These are phyloP conservation scores for Phortica variegata DNA, from an alignment of 1,140 invertebrate genomes.

Conservation along the genomic window DNA sequence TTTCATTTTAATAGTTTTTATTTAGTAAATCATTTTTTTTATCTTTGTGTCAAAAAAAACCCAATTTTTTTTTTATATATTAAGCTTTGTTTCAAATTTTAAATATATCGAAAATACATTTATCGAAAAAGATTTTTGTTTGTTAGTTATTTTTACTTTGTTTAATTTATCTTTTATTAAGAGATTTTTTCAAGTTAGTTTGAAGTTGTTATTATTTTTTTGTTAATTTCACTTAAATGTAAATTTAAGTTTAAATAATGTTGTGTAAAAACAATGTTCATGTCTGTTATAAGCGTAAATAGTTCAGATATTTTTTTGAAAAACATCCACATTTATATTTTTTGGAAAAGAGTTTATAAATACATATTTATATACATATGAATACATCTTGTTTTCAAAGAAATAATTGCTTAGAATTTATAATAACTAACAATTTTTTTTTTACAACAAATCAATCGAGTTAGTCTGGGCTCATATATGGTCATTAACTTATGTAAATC, in stretches of 20 bases:
- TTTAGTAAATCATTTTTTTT: not conserved
- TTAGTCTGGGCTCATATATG: conserved; percentile 52
- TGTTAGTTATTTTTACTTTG: conserved; percentile 1
- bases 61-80: conserved; percentile 3
- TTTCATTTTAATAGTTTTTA: conserved; percentile 1
- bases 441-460: conserved; percentile 47
- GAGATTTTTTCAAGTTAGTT: conserved; percentile 18
- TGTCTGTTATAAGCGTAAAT: conserved; percentile 34
- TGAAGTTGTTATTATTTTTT: conserved; percentile 8
- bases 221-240: conserved; percentile 1
- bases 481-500: conserved; percentile 39
- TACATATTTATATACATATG: not conserved
- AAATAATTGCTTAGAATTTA: too few relatives aligned
- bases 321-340: not conserved
- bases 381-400: not conserved
- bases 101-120: conserved; percentile 42
- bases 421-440: not conserved
- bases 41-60: not conserved
- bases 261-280: conserved; percentile 12
- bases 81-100: conserved; percentile 25
- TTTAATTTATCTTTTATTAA: conserved; percentile 11
- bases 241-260: conserved; percentile 3
- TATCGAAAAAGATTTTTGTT: conserved; percentile 31
- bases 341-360: not conserved
- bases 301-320: conserved; percentile 21